Base-by-base conservation (phyloP, 2,113 vertebrate genomes). In the Lampris incognitus region DNA sequence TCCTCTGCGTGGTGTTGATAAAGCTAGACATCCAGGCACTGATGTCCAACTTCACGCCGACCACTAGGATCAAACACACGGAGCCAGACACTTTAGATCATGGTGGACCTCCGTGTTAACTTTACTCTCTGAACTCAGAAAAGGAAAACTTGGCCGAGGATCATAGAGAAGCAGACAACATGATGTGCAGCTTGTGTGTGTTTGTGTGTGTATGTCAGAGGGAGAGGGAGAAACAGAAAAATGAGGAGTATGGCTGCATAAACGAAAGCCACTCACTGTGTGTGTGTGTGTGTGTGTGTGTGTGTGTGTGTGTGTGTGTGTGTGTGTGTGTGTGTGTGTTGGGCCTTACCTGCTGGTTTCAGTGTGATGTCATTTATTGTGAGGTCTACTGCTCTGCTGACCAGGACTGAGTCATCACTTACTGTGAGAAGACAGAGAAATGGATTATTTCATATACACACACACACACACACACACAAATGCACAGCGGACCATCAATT, bases 381-480 rank as follows among this genome's bases (percentile, higher is more conserved):
- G 79, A 99, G 90, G 87, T 97, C 93, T 61, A 99, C 95, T 11
- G 95, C 96, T 89, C 93, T 97, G 95, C 98, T 98, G 87, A 98
- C 97, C 89, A 98, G 95, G 72, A 99, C 92, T 5, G 95, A 94
- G 11, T 95, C 94, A n/a, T 97, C 95, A 79, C 90, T 95, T 61
- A 80, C 94, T 88, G 74, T 50, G 50, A 74, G 40, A 79, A 67
- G 10, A 69, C 40, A 55, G 78, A 84, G 3, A 60, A 61, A 36
- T 10, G 5, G 55, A 66, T 52, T 0, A 72, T 3, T 3, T 41
- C 59, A 64, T 71, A 1, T 9, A n/a, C 46, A 62, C 4, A 67
- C 3, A 6, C 50, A 72, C 5, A 3, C 50, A 60, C 24, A 11
- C 2, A 4, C 4, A 65, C 61, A 64, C 49, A 3, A 52, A 10